Percentiles rank a stretch among this genome's conserved stretches.
phyloP scores from a whole-genome alignment of 2,888 invertebrate genomes.

The Hirtodrosophila duncani region DNA sequence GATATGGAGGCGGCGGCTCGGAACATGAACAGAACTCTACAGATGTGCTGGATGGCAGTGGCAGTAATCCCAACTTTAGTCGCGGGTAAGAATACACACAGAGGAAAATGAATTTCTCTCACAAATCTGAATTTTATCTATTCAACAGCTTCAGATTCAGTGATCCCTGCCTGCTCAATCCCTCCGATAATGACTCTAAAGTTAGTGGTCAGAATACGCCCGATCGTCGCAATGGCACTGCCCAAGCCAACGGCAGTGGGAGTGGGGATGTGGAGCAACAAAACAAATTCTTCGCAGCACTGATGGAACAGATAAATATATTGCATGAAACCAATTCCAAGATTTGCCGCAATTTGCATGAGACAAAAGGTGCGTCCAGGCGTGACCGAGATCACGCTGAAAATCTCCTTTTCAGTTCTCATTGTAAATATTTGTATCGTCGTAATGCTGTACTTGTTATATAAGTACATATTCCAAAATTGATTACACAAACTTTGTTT shows the following conservation, averaged over 20 bases:
- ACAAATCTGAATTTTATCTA: too few relatives aligned
- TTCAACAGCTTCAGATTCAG: constrained; percentile 77
- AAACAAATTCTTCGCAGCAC: constrained; percentile 78
- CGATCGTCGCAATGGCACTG: constrained; percentile 64
- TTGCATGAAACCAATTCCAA: constrained; percentile 86
- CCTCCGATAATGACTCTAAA: constrained; percentile 78
- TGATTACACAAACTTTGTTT: background rate
- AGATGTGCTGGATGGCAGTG: constrained; percentile 76
- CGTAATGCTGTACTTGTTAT: constrained; percentile 3
- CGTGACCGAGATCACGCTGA: too few relatives aligned
- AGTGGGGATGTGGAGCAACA: constrained; percentile 74
- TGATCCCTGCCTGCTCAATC: constrained; percentile 77
- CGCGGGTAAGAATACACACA: constrained; percentile 60
- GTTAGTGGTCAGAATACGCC: constrained; percentile 76
- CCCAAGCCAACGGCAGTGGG: constrained; percentile 43
- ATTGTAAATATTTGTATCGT: background rate
- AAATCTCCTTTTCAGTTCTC: too few relatives aligned
- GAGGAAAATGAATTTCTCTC: background rate
- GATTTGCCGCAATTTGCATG: constrained; percentile 86
- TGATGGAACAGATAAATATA: constrained; percentile 86
- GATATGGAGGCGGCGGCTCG: constrained; percentile 54
- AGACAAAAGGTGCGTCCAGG: constrained; percentile 82
- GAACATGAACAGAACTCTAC: constrained; percentile 76
- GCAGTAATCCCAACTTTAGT: constrained; percentile 76
- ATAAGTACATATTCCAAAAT: constrained; percentile 18